Percentiles rank a stretch among this genome's conserved stretches.
These are phyloP conservation scores for Penaeus chinensis DNA, from an alignment of 1,140 invertebrate genomes.

Conservation along the genomic window DNA sequence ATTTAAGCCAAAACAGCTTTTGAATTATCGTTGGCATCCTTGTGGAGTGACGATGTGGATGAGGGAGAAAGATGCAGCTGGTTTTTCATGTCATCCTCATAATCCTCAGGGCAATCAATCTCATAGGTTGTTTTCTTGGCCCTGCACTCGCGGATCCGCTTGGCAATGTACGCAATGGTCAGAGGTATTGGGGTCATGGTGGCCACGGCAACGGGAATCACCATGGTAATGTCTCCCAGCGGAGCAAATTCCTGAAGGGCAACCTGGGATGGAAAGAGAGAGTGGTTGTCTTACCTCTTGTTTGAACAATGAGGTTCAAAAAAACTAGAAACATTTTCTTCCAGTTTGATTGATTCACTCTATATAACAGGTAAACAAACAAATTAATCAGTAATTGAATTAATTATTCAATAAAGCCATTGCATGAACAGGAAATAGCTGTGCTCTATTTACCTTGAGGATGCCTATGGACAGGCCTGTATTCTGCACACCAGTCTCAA, in stretches of 20 bases:
- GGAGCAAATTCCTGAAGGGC: constrained; percentile 52
- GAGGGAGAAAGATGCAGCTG: neutral
- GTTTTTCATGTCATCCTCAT: constrained; percentile 11
- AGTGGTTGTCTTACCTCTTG: neutral
- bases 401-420: neutral
- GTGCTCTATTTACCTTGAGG: constrained; percentile 53
- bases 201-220: constrained; percentile 88
- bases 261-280: constrained; percentile 27
- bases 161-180: constrained; percentile 63
- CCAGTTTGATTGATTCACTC: neutral
- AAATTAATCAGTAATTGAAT: neutral
- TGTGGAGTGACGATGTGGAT: constrained; percentile 20
- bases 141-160: constrained; percentile 20
- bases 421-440: neutral
- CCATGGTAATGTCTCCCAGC: constrained; percentile 66
- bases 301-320: neutral
- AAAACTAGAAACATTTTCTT: neutral
- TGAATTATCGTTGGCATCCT: constrained; percentile 11
- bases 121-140: neutral
- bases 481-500: constrained; percentile 96
- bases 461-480: constrained; percentile 74
- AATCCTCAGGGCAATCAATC: neutral
- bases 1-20: constrained; percentile 14
- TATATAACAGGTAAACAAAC: neutral
- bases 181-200: constrained; percentile 94